Evolutionary conservation across 1,140 invertebrate genomes (phyloP), one percentile per base, ranked within the genome.

Genomic region (Drosophila mayri): DNA sequence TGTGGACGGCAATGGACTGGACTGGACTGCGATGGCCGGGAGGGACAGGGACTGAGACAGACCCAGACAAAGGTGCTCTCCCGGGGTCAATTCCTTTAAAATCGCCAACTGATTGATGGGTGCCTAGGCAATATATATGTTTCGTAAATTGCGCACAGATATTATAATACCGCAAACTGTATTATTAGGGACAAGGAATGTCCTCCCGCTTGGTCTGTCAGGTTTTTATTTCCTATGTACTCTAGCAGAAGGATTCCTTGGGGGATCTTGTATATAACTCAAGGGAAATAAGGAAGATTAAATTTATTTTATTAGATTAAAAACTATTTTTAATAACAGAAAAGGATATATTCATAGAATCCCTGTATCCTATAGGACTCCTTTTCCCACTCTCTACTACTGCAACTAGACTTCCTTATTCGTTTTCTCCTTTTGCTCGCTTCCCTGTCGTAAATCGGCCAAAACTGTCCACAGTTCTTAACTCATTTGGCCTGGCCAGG

Each of bases 381-480:
- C 4, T 25, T 25, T 25, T 25, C 5, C 32, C 18, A 5, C 20
- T 38, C 20, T 16, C 9, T n/a, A n/a, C n/a, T n/a, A n/a, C n/a
- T 14, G 1, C 11, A n/a, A 7, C 20, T 25, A 57, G 54, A 57
- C 54, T 32, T 44, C 16, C 52, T 55, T 38, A 38, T 55, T 7
- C 52, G 35, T 38, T 41, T 16, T 59, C 46, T 59, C 10, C 65
- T 46, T 46, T 38, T 47, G 20, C 35, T 47, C 37, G n/a, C 40
- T 30, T n/a, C 43, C 30, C 35, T 37, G 50, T 44, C 77, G 76
- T 88, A 88, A 90, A 90, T 88, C 77, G 73, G 54, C 67, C 68
- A 50, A 63, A 88, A 90, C 84, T 88, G 84, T 88, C 84, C 85
- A 90, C 84, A 88, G 84, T 88, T 90, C 84, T 88, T 88, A 88